Percentiles rank a stretch among this genome's conserved stretches.
phyloP scores from a whole-genome alignment of 2,797 vertebrate species.

The Pangasius macronema region DNA sequence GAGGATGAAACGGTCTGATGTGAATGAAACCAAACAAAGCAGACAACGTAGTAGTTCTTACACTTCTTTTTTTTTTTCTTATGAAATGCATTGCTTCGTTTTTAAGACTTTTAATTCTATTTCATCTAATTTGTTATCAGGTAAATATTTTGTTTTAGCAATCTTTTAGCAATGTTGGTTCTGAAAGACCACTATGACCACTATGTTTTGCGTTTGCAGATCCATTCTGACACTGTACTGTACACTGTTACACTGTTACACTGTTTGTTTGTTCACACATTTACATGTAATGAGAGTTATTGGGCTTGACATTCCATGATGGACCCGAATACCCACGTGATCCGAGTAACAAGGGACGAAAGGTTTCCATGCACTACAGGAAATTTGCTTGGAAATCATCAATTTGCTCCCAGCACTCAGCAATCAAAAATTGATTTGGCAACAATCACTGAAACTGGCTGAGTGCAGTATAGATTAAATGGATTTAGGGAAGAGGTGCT shows the following conservation, averaged over 20 bases:
- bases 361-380: not conserved
- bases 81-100: slow-evolving; percentile 12
- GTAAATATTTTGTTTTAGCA: slow-evolving; percentile 16
- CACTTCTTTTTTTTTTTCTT: slow-evolving; percentile 19
- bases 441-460: slow-evolving; percentile 1
- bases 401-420: slow-evolving; percentile 4
- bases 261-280: slow-evolving; percentile 20
- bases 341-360: not conserved
- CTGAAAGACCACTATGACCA: slow-evolving; percentile 29
- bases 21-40: slow-evolving; percentile 41
- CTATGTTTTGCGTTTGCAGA: slow-evolving; percentile 11
- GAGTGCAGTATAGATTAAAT: slow-evolving; percentile 1
- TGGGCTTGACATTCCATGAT: slow-evolving; percentile 30
- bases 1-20: not conserved
- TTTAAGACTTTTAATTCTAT: slow-evolving; percentile 2
- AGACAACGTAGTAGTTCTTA: slow-evolving; percentile 23
- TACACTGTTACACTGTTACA: slow-evolving; percentile 39
- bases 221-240: slow-evolving; percentile 33
- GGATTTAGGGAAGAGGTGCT: slow-evolving; percentile 22
- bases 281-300: slow-evolving; percentile 2
- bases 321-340: slow-evolving; percentile 2
- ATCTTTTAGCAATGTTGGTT: slow-evolving; percentile 14
- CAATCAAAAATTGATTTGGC: not conserved
- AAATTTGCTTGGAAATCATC: not conserved
- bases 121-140: slow-evolving; percentile 17